Evolutionary conservation across 2,888 invertebrate species (phyloP).

Genomic region (Tenthredo scrophulariae): DNA sequence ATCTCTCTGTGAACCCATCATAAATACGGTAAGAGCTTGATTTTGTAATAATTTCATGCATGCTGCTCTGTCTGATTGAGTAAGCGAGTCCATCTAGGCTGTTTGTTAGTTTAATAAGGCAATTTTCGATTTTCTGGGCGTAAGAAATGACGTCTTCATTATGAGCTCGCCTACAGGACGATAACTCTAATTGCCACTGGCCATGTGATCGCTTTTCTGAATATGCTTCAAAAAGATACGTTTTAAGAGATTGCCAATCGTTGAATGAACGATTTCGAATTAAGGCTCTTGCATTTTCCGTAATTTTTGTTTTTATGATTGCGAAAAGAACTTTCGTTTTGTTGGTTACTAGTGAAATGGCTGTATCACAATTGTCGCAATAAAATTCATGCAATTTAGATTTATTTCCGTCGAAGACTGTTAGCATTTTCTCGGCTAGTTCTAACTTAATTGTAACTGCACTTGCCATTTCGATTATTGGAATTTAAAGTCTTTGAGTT

Average conservation of each 20-base stretch:
- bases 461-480: no score
- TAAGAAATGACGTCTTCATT: conserved; percentile 64
- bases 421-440: conserved; percentile 55
- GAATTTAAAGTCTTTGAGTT: no score
- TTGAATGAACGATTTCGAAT: no score
- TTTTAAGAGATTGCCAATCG: no score
- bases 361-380: conserved; percentile 57
- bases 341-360: conserved; percentile 36
- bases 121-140: conserved; percentile 65
- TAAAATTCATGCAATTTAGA: conserved; percentile 57
- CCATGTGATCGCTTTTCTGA: conserved; percentile 64
- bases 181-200: conserved; percentile 68
- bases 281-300: conserved; percentile 61
- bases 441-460: no score
- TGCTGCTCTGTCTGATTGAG: conserved; percentile 57
- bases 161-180: conserved; percentile 63
- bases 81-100: conserved; percentile 61
- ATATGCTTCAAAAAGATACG: conserved; percentile 56
- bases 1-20: conserved; percentile 66
- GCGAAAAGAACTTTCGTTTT: conserved; percentile 55
- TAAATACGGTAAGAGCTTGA: conserved; percentile 68
- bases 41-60: conserved; percentile 64
- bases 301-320: conserved; percentile 63
- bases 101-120: conserved; percentile 66
- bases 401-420: conserved; percentile 58